A percentile compares a stretch with the other conserved stretches of the same genome.
Evolutionary conservation across 1,140 invertebrate genomes (phyloP).

Genomic region (Drosophila persimilis): DNA sequence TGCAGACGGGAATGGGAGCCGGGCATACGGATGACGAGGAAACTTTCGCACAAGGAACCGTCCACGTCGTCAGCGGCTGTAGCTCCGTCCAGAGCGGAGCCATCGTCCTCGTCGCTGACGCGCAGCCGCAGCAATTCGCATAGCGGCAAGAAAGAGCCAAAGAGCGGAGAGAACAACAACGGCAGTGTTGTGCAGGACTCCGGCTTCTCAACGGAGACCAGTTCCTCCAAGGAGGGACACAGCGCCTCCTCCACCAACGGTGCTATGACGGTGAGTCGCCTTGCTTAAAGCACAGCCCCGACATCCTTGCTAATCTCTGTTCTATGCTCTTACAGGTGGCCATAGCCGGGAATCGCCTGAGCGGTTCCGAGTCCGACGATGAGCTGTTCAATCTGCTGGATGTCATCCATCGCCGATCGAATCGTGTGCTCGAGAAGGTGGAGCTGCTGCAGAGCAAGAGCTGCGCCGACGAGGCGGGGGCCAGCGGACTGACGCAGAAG

Average conservation of each 20-base stretch:
- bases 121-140: constrained; percentile 87
- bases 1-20: constrained; percentile 88
- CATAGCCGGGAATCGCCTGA: constrained; percentile 76
- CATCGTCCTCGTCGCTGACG: constrained; percentile 84
- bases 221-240: constrained; percentile 89
- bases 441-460: constrained; percentile 83
- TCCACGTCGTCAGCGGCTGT: constrained; percentile 58
- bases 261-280: constrained; percentile 71
- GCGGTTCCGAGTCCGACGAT: constrained; percentile 87
- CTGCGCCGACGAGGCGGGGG: constrained; percentile 28
- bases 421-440: constrained; percentile 89
- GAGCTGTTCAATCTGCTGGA: constrained; percentile 93
- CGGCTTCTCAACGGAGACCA: constrained; percentile 92
- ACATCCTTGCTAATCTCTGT: neutral
- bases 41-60: constrained; percentile 84
- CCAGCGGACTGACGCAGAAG: constrained; percentile 66
- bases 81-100: constrained; percentile 43
- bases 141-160: constrained; percentile 84
- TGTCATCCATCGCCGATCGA: constrained; percentile 91
- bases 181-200: constrained; percentile 91
- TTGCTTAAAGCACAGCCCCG: no score
- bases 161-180: constrained; percentile 83
- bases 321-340: constrained; percentile 48
- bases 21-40: constrained; percentile 89
- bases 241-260: constrained; percentile 84